Base-by-base conservation (phyloP, 2,797 vertebrate species). In the Euphonia xanthogaster region DNA sequence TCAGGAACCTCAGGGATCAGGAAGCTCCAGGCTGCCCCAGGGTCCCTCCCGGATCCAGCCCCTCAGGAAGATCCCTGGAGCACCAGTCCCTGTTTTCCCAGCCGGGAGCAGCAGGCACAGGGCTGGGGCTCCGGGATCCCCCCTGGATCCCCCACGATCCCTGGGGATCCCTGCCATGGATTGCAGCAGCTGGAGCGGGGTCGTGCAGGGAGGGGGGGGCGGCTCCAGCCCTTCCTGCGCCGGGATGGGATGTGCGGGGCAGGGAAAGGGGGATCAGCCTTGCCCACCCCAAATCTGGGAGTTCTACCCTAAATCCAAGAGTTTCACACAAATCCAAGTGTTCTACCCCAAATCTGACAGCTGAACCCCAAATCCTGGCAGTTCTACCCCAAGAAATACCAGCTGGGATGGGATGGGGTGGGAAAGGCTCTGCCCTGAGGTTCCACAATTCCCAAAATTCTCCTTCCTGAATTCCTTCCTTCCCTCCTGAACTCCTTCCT, bases 381-480 rank as follows among this genome's bases (percentile, higher is more conserved):
- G 9, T 55, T 33, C n/a, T 24, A 33, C 14, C 54, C n/a, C n/a
- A 33, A 5, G 35, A 30, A 75, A 51, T 3, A 17, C 8, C 2
- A 1, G 30, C 57, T 1, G 4, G 44, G 12, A n/a, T n/a, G 30
- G 15, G 28, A 20, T n/a, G 30, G 14, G 47, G 3, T 28, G 30
- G 31, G 24, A 76, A 75, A 35, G 7, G 25, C 31, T 76, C 37
- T 4, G 31, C 31, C 19, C 47, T 19, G 37, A 42, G 20, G 7
- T 14, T 25, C 31, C 37, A 14, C 31, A 51, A 42, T 28, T 35
- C 58, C 58, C 31, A 12, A 35, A 63, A 30, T 44, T 33, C 45
- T 48, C 13, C 25, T 35, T 57, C 33, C n/a, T 57, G 54, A 57
- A 33, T 33, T 55, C 13, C 13, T 22, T 23, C 40, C 20, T 22